Conservation (phyloP, 2,888 invertebrate genomes). For the Ophraella communa region DNA sequence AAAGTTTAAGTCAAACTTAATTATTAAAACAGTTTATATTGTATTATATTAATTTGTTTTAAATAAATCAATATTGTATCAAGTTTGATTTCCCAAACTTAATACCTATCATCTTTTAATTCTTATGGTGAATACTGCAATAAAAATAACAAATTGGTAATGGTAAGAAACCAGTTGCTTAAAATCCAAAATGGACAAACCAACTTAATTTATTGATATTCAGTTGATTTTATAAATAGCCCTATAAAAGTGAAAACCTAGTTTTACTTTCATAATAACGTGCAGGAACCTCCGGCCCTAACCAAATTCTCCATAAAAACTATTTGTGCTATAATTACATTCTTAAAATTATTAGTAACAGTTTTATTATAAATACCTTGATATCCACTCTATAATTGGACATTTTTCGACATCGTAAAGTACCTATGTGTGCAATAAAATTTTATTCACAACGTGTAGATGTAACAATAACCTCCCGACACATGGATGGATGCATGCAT, state of each 20-base stretch:
- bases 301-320: background rate
- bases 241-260: background rate
- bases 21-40: no score
- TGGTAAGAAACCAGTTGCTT: no score
- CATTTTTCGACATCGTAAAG: constrained; percentile 7
- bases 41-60: no score
- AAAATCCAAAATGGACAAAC: no score
- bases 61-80: no score
- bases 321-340: background rate
- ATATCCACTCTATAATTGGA: background rate
- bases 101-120: no score
- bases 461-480: constrained; percentile 17
- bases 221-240: no score
- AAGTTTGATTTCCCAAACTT: no score
- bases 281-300: background rate
- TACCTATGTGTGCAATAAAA: constrained; percentile 15
- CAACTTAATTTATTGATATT: no score
- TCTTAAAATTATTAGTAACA: background rate
- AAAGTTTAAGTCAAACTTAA: no score
- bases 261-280: background rate
- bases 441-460: constrained; percentile 18
- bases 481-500: constrained; percentile 12
- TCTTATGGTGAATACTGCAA: no score
- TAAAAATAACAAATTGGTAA: no score
- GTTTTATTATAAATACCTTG: background rate